These are phyloP conservation scores for Lepidurus apus DNA, from an alignment of 1,140 invertebrate genomes.

Conservation along the genomic window DNA sequence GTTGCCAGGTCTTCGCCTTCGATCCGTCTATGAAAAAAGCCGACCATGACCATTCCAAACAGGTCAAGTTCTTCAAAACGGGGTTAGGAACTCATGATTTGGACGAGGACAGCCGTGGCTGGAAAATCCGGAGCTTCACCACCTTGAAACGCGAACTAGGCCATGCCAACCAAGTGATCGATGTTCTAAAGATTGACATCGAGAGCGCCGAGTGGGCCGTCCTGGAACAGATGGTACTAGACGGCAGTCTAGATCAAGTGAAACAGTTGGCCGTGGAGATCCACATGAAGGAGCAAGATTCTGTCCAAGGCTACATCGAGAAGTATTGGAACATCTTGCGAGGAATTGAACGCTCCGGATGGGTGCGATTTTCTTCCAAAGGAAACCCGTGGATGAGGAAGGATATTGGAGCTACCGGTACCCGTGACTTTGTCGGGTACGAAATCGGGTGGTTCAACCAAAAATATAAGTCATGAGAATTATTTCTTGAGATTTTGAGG, in stretches of 20 bases:
- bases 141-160: constrained; percentile 22
- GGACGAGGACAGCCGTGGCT: neutral
- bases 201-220: constrained; percentile 37
- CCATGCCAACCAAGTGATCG: constrained; percentile 32
- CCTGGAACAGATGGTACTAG: constrained; percentile 33
- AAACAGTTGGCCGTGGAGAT: constrained; percentile 30
- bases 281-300: constrained; percentile 22
- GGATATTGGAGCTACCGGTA: neutral
- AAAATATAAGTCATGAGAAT: neutral
- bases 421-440: neutral
- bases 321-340: neutral
- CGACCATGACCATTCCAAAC: neutral
- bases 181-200: constrained; percentile 37
- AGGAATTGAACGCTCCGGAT: constrained; percentile 19
- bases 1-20: constrained; percentile 40
- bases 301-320: neutral
- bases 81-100: neutral
- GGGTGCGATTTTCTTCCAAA: constrained; percentile 28
- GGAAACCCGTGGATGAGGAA: constrained; percentile 22
- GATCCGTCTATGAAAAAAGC: constrained; percentile 37
- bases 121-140: constrained; percentile 4
- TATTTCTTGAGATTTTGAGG: too few species aligned
- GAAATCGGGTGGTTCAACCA: constrained; percentile 33
- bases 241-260: constrained; percentile 27
- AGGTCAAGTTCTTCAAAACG: constrained; percentile 24